These are phyloP conservation scores for Labeo catla DNA, from an alignment of 2,113 vertebrate genomes.

Conservation along the genomic window DNA sequence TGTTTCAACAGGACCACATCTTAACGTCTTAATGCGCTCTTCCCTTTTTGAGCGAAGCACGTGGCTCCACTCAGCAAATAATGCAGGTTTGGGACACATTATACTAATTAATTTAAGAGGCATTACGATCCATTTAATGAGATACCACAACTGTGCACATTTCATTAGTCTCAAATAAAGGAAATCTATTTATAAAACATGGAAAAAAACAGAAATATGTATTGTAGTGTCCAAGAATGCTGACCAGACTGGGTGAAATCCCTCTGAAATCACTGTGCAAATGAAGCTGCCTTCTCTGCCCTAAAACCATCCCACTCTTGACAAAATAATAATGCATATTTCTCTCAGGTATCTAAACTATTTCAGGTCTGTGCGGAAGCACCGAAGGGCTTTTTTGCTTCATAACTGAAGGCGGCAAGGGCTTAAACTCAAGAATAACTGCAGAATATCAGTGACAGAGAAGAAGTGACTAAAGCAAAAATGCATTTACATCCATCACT, in stretches of 20 bases:
- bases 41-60: not conserved
- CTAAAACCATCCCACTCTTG: slow-evolving; percentile 26
- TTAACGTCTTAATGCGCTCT: not conserved
- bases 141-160: slow-evolving; percentile 28
- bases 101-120: slow-evolving; percentile 34
- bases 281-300: slow-evolving; percentile 25
- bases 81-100: slow-evolving; percentile 42
- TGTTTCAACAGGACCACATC: not conserved
- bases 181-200: not conserved
- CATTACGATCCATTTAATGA: slow-evolving; percentile 40
- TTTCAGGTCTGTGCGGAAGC: slow-evolving; percentile 22
- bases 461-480: not conserved
- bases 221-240: not conserved
- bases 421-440: slow-evolving; percentile 21
- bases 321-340: slow-evolving; percentile 33
- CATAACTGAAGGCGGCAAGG: slow-evolving; percentile 12
- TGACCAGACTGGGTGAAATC: slow-evolving; percentile 2
- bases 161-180: slow-evolving; percentile 39
- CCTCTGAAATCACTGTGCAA: not conserved
- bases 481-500: not conserved
- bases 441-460: slow-evolving; percentile 16
- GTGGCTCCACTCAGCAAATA: slow-evolving; percentile 24
- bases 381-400: slow-evolving; percentile 31
- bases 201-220: not conserved
- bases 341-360: slow-evolving; percentile 36